Conservation (phyloP, 2,113 vertebrate genomes). For the Bungarus multicinctus region DNA sequence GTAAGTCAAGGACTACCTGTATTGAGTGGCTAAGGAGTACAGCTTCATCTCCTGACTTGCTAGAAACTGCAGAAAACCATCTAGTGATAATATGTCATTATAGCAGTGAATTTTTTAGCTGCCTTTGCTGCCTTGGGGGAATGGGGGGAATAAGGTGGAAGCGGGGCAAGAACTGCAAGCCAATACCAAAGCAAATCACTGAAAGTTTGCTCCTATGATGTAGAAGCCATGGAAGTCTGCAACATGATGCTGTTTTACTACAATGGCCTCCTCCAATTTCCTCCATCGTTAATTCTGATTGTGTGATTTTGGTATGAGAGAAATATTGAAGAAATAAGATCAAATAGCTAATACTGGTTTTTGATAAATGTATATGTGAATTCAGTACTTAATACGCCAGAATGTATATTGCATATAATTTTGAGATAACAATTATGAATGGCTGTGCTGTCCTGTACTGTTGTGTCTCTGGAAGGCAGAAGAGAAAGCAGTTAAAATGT, state of each 20-base stretch:
- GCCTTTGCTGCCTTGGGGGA: not conserved
- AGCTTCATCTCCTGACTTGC: not conserved
- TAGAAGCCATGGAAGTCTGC: not conserved
- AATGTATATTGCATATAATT: not conserved
- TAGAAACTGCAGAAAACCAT: not conserved
- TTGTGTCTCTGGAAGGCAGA: not conserved
- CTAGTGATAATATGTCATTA: not conserved
- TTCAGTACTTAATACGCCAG: not conserved
- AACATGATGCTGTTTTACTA: not conserved
- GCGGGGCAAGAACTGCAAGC: not conserved
- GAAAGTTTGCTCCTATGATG: not conserved
- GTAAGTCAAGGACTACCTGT: too few species aligned
- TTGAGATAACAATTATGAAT: not conserved
- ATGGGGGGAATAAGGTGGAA: not conserved
- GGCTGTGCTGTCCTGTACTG: not conserved
- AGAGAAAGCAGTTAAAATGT: not conserved
- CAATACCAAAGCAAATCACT: not conserved
- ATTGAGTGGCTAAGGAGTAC: not conserved
- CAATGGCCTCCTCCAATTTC: not conserved
- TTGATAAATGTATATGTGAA: constrained; percentile 7
- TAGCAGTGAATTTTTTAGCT: not conserved
- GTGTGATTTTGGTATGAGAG: not conserved
- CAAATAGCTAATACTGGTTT: not conserved
- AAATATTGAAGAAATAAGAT: not conserved
- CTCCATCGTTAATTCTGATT: not conserved